phyloP scores from a whole-genome alignment of 2,113 vertebrate species.

The Ophthalmolycus amberensis region DNA sequence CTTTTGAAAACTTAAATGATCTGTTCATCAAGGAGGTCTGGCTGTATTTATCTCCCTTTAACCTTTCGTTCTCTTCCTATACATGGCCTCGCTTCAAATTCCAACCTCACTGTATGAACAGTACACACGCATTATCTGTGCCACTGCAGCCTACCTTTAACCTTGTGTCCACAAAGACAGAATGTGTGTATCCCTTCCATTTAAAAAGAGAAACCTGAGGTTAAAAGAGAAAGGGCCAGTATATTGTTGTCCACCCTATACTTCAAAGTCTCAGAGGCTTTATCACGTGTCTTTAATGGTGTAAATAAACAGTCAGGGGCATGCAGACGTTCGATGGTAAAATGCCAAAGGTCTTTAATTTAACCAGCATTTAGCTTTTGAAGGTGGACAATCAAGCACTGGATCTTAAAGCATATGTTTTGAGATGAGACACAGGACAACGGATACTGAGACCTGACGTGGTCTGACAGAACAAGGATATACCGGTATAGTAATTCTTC shows the following conservation, averaged over 20 bases:
- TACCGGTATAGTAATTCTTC: neutral
- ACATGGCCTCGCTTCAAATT: constrained; percentile 68
- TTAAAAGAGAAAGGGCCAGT: constrained; percentile 63
- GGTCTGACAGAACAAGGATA: neutral
- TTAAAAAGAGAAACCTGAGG: constrained; percentile 47
- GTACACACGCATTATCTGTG: constrained; percentile 31
- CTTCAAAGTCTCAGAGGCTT: constrained; percentile 77
- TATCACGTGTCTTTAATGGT: constrained; percentile 79
- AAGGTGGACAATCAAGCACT: constrained; percentile 10
- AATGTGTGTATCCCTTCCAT: constrained; percentile 19
- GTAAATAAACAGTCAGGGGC: constrained; percentile 72
- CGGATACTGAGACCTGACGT: neutral
- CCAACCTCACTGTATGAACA: constrained; percentile 15
- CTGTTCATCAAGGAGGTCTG: constrained; percentile 77
- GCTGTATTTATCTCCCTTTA: constrained; percentile 85
- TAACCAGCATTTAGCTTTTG: constrained; percentile 43
- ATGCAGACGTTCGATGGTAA: constrained; percentile 68
- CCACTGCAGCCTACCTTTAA: constrained; percentile 37
- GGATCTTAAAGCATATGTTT: constrained; percentile 4
- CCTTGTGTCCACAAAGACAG: constrained; percentile 38
- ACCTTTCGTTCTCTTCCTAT: constrained; percentile 76
- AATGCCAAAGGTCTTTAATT: constrained; percentile 70
- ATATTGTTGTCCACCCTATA: constrained; percentile 65
- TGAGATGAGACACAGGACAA: constrained; percentile 14
- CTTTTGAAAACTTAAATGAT: constrained; percentile 77